Conservation (phyloP, 1,140 invertebrate genomes). For the Calephelis virginiensis region DNA sequence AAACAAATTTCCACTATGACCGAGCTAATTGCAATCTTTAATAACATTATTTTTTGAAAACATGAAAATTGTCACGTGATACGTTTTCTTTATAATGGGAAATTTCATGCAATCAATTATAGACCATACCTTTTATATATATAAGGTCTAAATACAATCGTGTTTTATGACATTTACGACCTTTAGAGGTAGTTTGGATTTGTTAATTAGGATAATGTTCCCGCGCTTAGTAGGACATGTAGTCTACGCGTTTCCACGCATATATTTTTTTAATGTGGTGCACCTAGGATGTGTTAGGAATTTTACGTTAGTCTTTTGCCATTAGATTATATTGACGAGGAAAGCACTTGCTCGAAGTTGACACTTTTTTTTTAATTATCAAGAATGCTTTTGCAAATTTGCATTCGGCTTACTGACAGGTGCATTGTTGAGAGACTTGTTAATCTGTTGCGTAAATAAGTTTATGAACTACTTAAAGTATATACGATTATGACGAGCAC, state of each 20-base stretch:
- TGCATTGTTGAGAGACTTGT: too few relatives aligned
- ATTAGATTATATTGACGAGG: too few relatives aligned
- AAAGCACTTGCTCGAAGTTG: too few relatives aligned
- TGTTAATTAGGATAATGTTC: conserved; percentile 40
- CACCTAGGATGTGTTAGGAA: conserved; percentile 10
- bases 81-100: conserved; percentile 3
- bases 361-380: too few relatives aligned
- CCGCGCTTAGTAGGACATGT: conserved; percentile 33
- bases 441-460: too few relatives aligned
- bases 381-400: too few relatives aligned
- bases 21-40: conserved; percentile 28
- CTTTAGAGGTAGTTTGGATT: conserved; percentile 2
- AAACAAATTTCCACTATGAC: conserved; percentile 38
- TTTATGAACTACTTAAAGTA: too few relatives aligned
- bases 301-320: too few relatives aligned
- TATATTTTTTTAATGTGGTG: conserved; percentile 25
- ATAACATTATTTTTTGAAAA: conserved; percentile 18
- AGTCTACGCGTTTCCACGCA: conserved; percentile 28
- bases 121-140: not conserved
- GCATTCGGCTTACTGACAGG: too few relatives aligned
- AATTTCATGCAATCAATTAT: not conserved
- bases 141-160: conserved; percentile 17
- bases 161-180: conserved; percentile 5
- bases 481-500: too few relatives aligned
- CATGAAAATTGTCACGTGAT: conserved; percentile 1